phyloP scores from a whole-genome alignment of 2,113 vertebrate species.

The Peucedramus taeniatus region DNA sequence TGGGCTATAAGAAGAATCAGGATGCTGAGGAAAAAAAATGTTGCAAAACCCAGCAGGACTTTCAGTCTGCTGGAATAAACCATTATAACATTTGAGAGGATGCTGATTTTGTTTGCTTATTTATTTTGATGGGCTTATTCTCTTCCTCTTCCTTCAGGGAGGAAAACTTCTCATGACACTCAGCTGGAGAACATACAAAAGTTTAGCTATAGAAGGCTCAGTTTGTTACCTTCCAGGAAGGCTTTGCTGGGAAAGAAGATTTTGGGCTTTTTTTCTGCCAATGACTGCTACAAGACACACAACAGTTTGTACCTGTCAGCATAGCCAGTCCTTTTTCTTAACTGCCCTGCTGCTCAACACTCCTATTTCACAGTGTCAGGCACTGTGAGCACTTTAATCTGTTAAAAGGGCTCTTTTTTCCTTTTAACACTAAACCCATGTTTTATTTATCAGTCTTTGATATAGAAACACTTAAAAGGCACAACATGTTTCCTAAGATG shows the following conservation, averaged over 20 bases:
- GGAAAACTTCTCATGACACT: not conserved
- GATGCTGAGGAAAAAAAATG: not conserved
- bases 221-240: not conserved
- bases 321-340: conserved; percentile 36
- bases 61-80: not conserved
- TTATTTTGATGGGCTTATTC: not conserved
- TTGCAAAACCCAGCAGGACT: not conserved
- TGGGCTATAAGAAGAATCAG: not conserved
- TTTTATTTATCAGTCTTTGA: conserved; percentile 70
- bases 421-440: conserved; percentile 54
- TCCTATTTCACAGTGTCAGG: conserved; percentile 61
- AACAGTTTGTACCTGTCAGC: conserved; percentile 47
- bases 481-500: conserved; percentile 39
- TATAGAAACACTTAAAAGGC: conserved; percentile 52
- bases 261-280: not conserved
- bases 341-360: conserved; percentile 36
- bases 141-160: not conserved
- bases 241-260: not conserved
- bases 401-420: conserved; percentile 59
- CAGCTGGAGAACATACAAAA: not conserved
- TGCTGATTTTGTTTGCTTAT: not conserved
- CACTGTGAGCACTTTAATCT: conserved; percentile 63
- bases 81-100: not conserved
- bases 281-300: not conserved
- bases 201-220: not conserved